A percentile compares a stretch with the other conserved stretches of the same genome.
phyloP scores from a whole-genome alignment of 2,113 vertebrate genomes.

The Eulemur rufifrons region DNA sequence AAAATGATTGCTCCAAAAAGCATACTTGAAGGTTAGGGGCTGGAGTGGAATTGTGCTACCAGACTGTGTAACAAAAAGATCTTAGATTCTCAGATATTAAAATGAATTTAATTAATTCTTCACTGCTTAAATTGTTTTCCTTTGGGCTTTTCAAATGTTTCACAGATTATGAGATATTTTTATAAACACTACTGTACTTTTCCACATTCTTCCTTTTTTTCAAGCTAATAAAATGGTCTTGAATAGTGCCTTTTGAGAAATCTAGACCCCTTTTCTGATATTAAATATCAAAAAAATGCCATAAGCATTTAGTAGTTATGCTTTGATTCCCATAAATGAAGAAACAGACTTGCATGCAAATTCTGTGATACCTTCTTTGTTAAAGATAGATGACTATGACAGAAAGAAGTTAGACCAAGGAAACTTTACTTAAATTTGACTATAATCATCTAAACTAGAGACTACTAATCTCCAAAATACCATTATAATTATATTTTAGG shows the following conservation, averaged over 20 bases:
- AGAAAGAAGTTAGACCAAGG: neutral
- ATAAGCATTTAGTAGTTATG: neutral
- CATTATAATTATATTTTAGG: neutral
- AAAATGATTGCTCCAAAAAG: neutral
- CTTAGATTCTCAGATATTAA: neutral
- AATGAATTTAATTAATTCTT: neutral
- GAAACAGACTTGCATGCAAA: neutral
- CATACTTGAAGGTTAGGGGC: neutral
- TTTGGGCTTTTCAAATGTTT: neutral
- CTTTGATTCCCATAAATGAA: conserved; percentile 29
- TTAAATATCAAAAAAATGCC: neutral
- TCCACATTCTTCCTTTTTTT: neutral
- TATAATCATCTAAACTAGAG: neutral
- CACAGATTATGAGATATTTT: neutral
- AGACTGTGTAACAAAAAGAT: neutral
- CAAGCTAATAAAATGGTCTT: neutral
- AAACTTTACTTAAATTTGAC: neutral
- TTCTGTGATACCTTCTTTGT: neutral
- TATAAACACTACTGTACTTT: neutral
- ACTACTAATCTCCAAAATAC: neutral
- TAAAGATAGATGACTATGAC: neutral
- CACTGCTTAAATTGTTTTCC: neutral
- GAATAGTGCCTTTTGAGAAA: conserved; percentile 35
- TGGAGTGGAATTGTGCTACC: neutral
- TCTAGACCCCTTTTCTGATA: neutral